Evolutionary conservation across 2,113 vertebrate genomes (phyloP), one percentile per base, ranked within the genome.

Genomic region (Petroica traversi): DNA sequence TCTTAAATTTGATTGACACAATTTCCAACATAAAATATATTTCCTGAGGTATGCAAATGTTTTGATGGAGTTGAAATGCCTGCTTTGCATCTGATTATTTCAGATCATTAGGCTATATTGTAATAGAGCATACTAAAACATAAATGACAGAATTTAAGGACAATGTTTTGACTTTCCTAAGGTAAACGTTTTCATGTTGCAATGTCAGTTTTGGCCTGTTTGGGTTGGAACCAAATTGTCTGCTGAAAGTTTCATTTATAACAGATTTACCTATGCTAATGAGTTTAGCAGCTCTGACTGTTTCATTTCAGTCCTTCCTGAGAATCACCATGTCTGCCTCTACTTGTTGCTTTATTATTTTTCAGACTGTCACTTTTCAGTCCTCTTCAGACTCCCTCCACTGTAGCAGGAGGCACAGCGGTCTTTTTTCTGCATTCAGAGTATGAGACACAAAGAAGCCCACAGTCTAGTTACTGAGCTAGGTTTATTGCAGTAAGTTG

Each of bases 401-500:
- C 62, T 67, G 16, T 83, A 58, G 81, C 71, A 88, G 85, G 86
- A 93, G 85, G 79, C 79, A 74, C 85, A 88, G 93, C 94, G 90
- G 75, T 93, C 96, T 94, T 96, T 95, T 97, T 94, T 91, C 94
- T 82, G 64, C 41, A 91, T 96, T 95, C 97, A 92, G 85, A 75
- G 85, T 49, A 94, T 82, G 94, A 97, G 82, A 51, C 86, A 95
- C 67, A 96, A 94, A 29, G 96, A 80, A 95, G 90, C 88, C 87
- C 91, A 85, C 68, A 96, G 93, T 94, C 89, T 95, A 73, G 97
- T 95, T 82, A 71, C 84, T 85, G 87, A 94, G 91, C 92, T 51
- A 58, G 92, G 95, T 97, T 98, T 96, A 92, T 93, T 88, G 95
- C 96, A 92, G 29, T 86, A 87, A 93, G 88, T 85, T 96, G 95